Conservation (phyloP, 1,140 invertebrate species). For the Papilio polytes region DNA sequence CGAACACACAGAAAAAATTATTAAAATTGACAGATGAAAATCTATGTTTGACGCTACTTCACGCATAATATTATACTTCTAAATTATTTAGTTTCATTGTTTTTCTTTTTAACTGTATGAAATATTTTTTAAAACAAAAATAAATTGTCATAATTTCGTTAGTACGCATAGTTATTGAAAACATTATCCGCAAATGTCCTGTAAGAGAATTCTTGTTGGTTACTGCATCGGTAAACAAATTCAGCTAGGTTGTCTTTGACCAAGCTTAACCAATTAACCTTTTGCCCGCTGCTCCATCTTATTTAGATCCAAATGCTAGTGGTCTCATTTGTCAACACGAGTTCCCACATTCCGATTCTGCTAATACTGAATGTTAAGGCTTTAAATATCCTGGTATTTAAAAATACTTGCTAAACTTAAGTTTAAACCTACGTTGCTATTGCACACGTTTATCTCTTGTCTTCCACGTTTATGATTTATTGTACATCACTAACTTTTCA, state of each 20-base stretch:
- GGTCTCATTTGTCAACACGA: conserved; percentile 18
- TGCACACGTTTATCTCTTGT: too few species aligned
- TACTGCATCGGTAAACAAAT: background rate
- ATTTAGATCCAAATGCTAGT: conserved; percentile 7
- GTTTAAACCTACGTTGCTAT: too few species aligned
- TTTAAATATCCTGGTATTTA: background rate
- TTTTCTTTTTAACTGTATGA: background rate
- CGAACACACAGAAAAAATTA: background rate
- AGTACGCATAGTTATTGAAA: background rate
- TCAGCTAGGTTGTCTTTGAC: background rate
- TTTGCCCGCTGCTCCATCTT: background rate
- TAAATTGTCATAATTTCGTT: background rate
- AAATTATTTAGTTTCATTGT: background rate
- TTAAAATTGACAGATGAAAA: background rate
- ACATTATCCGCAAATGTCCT: background rate
- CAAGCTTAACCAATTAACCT: conserved; percentile 20
- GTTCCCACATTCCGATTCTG: conserved; percentile 7
- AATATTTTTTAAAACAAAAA: too few species aligned
- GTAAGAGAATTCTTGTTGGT: background rate
- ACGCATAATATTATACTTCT: too few species aligned
- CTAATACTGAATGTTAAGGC: background rate
- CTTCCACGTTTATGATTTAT: too few species aligned
- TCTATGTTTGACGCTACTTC: too few species aligned
- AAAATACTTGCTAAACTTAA: too few species aligned
- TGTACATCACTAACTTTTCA: too few species aligned